Conservation (phyloP, 2,888 invertebrate genomes). For the Ommatoiulus sabulosus region DNA sequence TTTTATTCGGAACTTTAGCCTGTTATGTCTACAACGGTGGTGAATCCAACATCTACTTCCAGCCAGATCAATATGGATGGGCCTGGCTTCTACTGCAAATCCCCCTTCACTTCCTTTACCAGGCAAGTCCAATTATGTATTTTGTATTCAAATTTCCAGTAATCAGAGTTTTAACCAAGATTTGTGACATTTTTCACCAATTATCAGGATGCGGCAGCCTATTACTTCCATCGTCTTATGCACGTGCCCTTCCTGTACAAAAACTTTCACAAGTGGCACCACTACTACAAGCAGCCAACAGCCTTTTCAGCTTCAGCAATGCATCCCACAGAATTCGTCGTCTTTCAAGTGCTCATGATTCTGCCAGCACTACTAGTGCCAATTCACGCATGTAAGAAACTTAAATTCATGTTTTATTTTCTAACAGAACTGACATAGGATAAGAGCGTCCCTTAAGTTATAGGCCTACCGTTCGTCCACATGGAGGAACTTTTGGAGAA, state of each 20-base stretch:
- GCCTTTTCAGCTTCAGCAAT: constrained; percentile 80
- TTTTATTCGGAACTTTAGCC: constrained; percentile 74
- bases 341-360: constrained; percentile 75
- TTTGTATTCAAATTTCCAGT: constrained; percentile 62
- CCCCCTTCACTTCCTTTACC: constrained; percentile 75
- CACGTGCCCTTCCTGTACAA: constrained; percentile 78
- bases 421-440: no score
- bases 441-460: no score
- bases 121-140: constrained; percentile 67
- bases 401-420: no score
- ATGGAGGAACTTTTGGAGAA: no score
- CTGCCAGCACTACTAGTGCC: constrained; percentile 76
- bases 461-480: no score
- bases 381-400: constrained; percentile 76
- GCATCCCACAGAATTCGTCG: constrained; percentile 77
- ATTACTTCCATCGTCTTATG: constrained; percentile 74
- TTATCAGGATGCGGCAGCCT: constrained; percentile 60
- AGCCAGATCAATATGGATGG: constrained; percentile 75
- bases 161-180: not conserved
- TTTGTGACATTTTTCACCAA: not conserved
- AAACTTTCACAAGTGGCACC: constrained; percentile 80
- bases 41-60: constrained; percentile 75
- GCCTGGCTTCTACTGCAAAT: constrained; percentile 76
- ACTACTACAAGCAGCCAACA: constrained; percentile 81
- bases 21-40: constrained; percentile 79